A percentile compares a stretch with the other conserved stretches of the same genome.
Evolutionary conservation across 1,140 invertebrate genomes (phyloP).

Genomic region (Arion vulgaris): DNA sequence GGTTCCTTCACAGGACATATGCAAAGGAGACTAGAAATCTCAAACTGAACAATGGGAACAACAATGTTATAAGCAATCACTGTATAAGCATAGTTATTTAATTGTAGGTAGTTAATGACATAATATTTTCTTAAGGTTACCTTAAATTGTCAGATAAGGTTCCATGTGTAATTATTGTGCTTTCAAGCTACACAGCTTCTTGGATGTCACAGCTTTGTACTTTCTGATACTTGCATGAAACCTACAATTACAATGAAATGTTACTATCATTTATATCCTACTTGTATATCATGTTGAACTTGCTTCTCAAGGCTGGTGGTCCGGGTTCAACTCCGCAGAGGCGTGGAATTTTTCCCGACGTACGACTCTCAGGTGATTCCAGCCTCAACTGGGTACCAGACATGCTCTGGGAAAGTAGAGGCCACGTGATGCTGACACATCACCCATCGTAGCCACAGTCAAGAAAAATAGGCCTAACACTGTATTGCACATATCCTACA

Average conservation of each 20-base stretch:
- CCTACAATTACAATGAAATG: slow-evolving; percentile 17
- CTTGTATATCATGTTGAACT: slow-evolving; percentile 36
- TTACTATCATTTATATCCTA: slow-evolving; percentile 36
- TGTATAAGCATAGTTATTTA: too few relatives aligned
- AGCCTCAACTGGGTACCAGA: not conserved
- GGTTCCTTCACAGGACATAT: too few relatives aligned
- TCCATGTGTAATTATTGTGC: slow-evolving; percentile 98
- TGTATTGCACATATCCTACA: too few relatives aligned
- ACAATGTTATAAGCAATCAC: too few relatives aligned
- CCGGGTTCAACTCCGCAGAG: too few relatives aligned
- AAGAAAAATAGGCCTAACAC: too few relatives aligned
- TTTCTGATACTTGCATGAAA: slow-evolving; percentile 46
- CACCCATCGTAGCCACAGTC: too few relatives aligned
- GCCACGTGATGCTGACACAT: too few relatives aligned
- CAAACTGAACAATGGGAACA: too few relatives aligned
- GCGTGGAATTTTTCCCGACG: not conserved
- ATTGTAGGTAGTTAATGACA: not conserved
- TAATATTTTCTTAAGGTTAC: not conserved
- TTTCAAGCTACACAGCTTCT: slow-evolving; percentile 92
- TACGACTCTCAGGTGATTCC: not conserved
- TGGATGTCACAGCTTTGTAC: slow-evolving; percentile 58
- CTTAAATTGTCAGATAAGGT: slow-evolving; percentile 91
- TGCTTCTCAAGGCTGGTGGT: slow-evolving; percentile 33
- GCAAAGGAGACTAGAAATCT: too few relatives aligned
- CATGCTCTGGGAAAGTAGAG: not conserved